phyloP scores from a whole-genome alignment of 2,797 vertebrate species.

The Gambelia wislizenii region DNA sequence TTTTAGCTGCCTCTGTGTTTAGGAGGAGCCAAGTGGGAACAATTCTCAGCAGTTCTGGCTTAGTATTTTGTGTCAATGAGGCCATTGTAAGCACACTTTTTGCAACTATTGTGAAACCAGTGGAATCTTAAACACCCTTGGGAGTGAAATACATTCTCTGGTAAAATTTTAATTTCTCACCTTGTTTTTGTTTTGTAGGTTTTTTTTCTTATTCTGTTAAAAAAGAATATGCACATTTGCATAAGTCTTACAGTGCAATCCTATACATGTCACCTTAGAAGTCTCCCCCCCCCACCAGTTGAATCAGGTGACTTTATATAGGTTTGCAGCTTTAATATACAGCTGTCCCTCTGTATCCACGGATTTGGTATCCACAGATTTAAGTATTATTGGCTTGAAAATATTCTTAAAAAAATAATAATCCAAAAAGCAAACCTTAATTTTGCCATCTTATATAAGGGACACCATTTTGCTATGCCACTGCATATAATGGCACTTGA shows the following conservation, averaged over 20 bases:
- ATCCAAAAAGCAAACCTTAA: too few relatives aligned
- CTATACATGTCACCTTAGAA: background rate
- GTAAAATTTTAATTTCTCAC: background rate
- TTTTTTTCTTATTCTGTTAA: background rate
- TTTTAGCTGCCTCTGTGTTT: background rate
- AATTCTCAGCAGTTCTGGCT: background rate
- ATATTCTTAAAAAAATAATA: too few relatives aligned
- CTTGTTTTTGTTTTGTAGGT: background rate
- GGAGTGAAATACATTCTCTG: conserved; percentile 22
- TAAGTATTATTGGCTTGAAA: too few relatives aligned
- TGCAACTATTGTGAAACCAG: background rate
- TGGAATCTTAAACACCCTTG: conserved; percentile 35
- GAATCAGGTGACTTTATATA: background rate
- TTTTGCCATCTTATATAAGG: too few relatives aligned
- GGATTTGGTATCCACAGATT: too few relatives aligned
- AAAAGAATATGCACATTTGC: background rate
- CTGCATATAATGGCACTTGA: too few relatives aligned
- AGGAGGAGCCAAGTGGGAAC: background rate
- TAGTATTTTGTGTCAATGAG: background rate
- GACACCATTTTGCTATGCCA: too few relatives aligned
- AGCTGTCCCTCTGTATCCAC: too few relatives aligned
- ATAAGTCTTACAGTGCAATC: background rate
- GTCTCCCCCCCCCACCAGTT: background rate
- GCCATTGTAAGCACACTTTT: background rate
- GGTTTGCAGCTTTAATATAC: background rate